Base-by-base conservation (phyloP, 2,113 vertebrate species). In the Heteronetta atricapilla region DNA sequence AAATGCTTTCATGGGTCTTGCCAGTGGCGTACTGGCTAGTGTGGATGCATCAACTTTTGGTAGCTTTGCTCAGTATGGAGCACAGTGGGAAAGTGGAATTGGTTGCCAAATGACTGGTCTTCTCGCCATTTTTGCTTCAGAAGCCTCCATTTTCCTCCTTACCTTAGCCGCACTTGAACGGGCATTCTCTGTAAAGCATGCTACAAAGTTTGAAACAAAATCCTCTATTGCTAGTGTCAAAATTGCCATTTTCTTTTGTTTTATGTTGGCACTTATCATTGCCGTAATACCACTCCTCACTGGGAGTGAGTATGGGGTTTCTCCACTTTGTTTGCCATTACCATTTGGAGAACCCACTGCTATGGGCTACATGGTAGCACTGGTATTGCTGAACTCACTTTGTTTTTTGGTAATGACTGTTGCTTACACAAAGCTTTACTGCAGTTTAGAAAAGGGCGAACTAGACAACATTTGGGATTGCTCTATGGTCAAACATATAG, bases 391-490 rank as follows among this genome's bases (percentile, higher is more conserved):
- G 60, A 99, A 99, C 92, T 98, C 98, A 2, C 93, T 99, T 7
- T 99, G 99, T 76, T 99, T 99, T 95, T 98, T 99, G 19, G 73
- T 98, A 29, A 99, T 99, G 99, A 99, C 98, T 23, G 67, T 98
- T 18, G 98, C 98, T 80, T 99, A 99, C 91, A 98, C 98, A 18
- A 98, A 97, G 81, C 98, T 99, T 64, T 99, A 99, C 96, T 99
- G 99, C 56, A 98, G 50, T 28, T 86, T 98, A 93, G 98, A 98
- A 77, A 98, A 98, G 96, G 97, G 98, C 34, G 98, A 97, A 64
- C 86, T 97, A 73, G 98, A 99, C 58, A 98, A 95, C 59, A 53
- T 97, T 52, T 98, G 98, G 97, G 98, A 98, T 95, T 98, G 98
- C 48, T 96, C 98, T 18, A 99, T 99, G 98, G 98, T 99, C 16